Conservation (phyloP, 2,113 vertebrate genomes). For the Callopanchax toddi region DNA sequence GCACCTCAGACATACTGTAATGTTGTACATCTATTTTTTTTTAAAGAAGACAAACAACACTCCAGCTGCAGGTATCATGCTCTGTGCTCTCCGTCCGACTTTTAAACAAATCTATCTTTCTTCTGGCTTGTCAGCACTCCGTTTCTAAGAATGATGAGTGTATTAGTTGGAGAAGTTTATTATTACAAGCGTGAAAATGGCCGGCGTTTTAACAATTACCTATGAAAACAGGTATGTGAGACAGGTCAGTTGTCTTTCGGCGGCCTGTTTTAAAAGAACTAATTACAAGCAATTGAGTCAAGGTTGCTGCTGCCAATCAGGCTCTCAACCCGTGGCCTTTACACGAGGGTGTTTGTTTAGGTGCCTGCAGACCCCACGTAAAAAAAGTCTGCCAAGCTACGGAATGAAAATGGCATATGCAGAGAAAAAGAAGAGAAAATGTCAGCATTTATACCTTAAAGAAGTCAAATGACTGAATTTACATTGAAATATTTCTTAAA, state of each 20-base stretch:
- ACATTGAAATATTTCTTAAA: not conserved
- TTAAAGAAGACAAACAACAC: slow-evolving; percentile 12
- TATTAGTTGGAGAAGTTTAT: slow-evolving; percentile 77
- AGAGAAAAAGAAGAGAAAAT: not conserved
- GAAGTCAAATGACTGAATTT: not conserved
- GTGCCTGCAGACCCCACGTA: slow-evolving; percentile 68
- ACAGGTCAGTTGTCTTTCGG: slow-evolving; percentile 75
- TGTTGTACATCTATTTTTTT: slow-evolving; percentile 3
- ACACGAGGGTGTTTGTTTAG: slow-evolving; percentile 84
- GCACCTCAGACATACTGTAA: slow-evolving; percentile 38
- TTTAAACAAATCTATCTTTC: slow-evolving; percentile 69
- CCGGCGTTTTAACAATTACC: slow-evolving; percentile 78
- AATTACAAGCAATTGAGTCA: slow-evolving; percentile 96
- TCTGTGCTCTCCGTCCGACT: slow-evolving; percentile 2
- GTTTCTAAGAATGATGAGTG: slow-evolving; percentile 69
- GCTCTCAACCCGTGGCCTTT: slow-evolving; percentile 81
- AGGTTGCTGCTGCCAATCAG: slow-evolving; percentile 89
- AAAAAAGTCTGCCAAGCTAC: not conserved
- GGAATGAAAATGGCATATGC: too few relatives aligned
- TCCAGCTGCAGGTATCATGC: slow-evolving; percentile 38
- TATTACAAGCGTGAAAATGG: slow-evolving; percentile 77
- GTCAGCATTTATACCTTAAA: not conserved
- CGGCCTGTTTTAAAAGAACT: slow-evolving; percentile 84
- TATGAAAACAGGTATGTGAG: slow-evolving; percentile 75
- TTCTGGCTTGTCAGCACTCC: slow-evolving; percentile 60